Evolutionary conservation across 1,140 invertebrate species (phyloP), one percentile per base, ranked within the genome.

Genomic region (Bombyx mori): DNA sequence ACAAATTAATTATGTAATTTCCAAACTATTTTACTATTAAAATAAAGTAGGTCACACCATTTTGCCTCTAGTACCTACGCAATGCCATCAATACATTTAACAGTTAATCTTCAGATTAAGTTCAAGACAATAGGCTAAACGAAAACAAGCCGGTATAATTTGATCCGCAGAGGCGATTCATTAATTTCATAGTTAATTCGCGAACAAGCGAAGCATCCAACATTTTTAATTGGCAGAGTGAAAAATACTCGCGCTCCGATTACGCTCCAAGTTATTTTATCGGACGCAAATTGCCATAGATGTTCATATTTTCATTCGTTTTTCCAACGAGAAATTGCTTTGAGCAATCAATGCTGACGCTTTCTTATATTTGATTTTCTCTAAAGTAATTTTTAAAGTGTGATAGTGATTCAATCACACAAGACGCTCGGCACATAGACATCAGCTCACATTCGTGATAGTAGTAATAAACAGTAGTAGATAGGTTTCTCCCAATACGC

Each of bases 181-280:
- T 83, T 82, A 78, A 82, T 82, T 75, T 78, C 63, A 67, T 73
- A 69, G 75, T 35, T 35, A 35, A 35, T 35, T 73, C 64, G 63
- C 67, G 59, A 69, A 71, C 66, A 75, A 78, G 69, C 65, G 74
- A 61, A 61, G 63, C 69, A 62, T 70, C 67, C 61, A 48, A 63
- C 63, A 65, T 71, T 82, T 82, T 83, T 83, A 86, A 83, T 86
- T 83, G 82, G 75, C 71, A 71, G 62, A 65, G 57, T 82, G 79
- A 83, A 82, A 79, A 83, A 83, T 83, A 66, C 61, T 47, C 60
- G 53, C 64, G 63, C 73, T 80, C 69, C 69, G 63, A 67, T 78
- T 76, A 77, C 75, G 53, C 65, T 56, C 56, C 52, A 44, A 69
- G 65, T 70, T 72, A 63, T 49, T 69, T 77, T 66, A 74, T 69